A percentile compares a stretch with the other conserved stretches of the same genome.
Conservation (phyloP, 2,888 invertebrate genomes). For the Labia minor region DNA sequence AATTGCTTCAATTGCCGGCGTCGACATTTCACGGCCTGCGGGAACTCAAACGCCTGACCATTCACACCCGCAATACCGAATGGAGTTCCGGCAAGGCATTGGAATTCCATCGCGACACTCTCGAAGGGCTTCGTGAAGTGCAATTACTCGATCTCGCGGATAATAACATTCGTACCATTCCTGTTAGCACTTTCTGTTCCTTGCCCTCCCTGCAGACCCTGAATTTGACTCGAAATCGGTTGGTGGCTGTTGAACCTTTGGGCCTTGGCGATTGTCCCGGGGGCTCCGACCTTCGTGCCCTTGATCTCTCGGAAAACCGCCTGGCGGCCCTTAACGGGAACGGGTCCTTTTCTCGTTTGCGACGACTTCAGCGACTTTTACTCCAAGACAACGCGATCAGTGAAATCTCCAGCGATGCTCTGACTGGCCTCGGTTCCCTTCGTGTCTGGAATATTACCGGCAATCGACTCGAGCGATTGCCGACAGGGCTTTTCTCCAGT, state of each 20-base stretch:
- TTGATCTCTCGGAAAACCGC: constrained; percentile 75
- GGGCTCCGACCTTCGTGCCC: constrained; percentile 57
- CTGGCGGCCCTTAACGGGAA: constrained; percentile 59
- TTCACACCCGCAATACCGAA: constrained; percentile 68
- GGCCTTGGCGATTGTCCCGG: constrained; percentile 55
- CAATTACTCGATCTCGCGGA: constrained; percentile 68
- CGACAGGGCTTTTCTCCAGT: constrained; percentile 69
- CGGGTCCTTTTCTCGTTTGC: constrained; percentile 61
- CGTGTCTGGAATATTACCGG: constrained; percentile 75
- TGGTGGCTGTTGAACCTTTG: constrained; percentile 64
- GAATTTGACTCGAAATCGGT: constrained; percentile 74
- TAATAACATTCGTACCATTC: constrained; percentile 71
- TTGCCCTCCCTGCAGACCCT: constrained; percentile 67
- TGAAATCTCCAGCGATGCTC: constrained; percentile 65
- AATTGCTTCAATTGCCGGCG: constrained; percentile 61
- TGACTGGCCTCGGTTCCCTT: constrained; percentile 66
- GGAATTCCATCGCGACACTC: constrained; percentile 58
- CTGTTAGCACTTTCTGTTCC: constrained; percentile 68
- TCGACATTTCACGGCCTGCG: constrained; percentile 69
- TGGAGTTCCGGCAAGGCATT: constrained; percentile 62
- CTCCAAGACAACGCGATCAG: constrained; percentile 74
- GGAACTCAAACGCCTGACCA: constrained; percentile 63
- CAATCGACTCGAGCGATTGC: constrained; percentile 70
- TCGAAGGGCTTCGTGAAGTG: constrained; percentile 66
- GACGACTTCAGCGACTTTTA: constrained; percentile 66